Evolutionary conservation across 2,113 vertebrate genomes (phyloP), one percentile per base, ranked within the genome.

Genomic region (Coracopsis vasa): DNA sequence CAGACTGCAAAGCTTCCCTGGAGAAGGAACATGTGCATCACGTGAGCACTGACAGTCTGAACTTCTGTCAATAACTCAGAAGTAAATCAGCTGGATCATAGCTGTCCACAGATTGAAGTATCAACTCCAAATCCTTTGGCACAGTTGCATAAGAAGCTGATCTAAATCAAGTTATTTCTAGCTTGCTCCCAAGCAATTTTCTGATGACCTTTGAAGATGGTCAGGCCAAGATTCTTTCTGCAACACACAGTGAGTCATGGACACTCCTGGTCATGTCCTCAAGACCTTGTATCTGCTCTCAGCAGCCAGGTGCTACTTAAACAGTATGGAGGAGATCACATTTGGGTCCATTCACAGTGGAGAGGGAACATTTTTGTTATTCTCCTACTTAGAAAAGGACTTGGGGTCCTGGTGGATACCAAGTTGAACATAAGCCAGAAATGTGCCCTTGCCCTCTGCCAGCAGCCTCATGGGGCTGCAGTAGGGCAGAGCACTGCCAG

Each of bases 31-130:
- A 90, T 24, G 27, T 41, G 51, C 23, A 61, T 23, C 50, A 71
- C 0, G 1, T 65, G 29, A 94, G n/a, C 47, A 62, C 18, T 41
- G 64, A 71, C 74, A 83, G 54, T 28, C 29, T 25, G 67, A 90
- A 88, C 62, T 54, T 39, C 16, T 70, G 64, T 83, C 88, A 77
- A 44, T 75, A 80, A 1, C 19, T 27, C 35, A 84, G 41, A 88
- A 83, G 72, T 42, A 88, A 78, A 88, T 65, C 65, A 71, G 72
- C 44, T 66, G 50, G 67, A 94, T 88, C 80, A 77, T 75, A 96
- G 75, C 72, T 94, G 67, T 39, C 93, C 86, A 71, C 11, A 92
- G 64, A 86, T 4, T 56, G 72, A 80, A 71, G 51, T 31, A 95
- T 78, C 45, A 80, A 62, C 74, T 78, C 77, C 50, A 88, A 88